Conservation (phyloP, 2,113 vertebrate genomes). For the Pterocles gutturalis region DNA sequence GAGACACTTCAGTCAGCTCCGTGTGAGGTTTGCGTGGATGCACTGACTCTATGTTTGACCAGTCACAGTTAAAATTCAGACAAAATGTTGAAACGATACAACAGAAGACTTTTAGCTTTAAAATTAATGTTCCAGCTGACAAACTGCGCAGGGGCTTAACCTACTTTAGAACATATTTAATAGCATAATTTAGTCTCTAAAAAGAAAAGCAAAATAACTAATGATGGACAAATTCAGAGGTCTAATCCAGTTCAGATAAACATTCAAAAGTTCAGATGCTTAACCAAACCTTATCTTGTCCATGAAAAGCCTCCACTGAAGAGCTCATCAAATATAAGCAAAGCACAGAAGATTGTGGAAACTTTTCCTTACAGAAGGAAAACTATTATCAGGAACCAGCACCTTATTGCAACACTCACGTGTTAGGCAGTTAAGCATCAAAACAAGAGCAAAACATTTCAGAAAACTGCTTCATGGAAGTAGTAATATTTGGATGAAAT, state of each 20-base stretch:
- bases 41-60: background rate
- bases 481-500: constrained; percentile 55
- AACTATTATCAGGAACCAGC: constrained; percentile 51
- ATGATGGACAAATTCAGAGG: constrained; percentile 61
- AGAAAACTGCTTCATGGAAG: constrained; percentile 20
- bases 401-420: constrained; percentile 47
- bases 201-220: constrained; percentile 66
- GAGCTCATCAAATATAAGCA: constrained; percentile 37
- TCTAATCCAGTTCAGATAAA: constrained; percentile 64
- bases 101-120: constrained; percentile 7
- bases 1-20: background rate
- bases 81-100: background rate
- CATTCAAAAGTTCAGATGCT: constrained; percentile 70
- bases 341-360: constrained; percentile 36
- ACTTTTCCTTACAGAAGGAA: constrained; percentile 26
- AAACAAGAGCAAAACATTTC: constrained; percentile 51
- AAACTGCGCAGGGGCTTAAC: constrained; percentile 60
- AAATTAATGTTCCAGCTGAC: constrained; percentile 66
- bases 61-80: constrained; percentile 1
- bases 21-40: constrained; percentile 9
- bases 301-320: constrained; percentile 31
- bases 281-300: constrained; percentile 74
- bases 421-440: constrained; percentile 57
- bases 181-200: constrained; percentile 57
- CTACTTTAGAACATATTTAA: constrained; percentile 63